These are phyloP conservation scores for Micromussa lordhowensis DNA, from an alignment of 92 coral and sea anemone species.

Conservation along the genomic window DNA sequence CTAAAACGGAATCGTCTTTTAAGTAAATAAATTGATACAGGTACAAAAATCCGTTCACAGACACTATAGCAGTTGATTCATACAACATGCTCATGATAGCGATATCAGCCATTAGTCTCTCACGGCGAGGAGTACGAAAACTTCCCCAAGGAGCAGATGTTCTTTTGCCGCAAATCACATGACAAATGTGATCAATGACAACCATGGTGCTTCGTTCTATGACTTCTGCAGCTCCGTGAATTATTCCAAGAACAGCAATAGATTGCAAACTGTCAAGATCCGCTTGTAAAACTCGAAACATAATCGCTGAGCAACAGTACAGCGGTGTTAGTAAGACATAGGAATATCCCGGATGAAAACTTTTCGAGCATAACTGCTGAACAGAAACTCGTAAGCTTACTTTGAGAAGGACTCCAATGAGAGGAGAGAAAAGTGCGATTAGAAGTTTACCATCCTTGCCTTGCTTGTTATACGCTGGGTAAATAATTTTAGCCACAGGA, in stretches of 20 bases:
- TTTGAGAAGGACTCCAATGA: too few relatives aligned
- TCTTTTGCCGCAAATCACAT: slow-evolving; percentile 4
- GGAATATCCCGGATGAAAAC: too few relatives aligned
- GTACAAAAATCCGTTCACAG: slow-evolving; percentile 18
- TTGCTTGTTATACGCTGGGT: too few relatives aligned
- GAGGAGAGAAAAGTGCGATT: too few relatives aligned
- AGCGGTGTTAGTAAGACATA: too few relatives aligned
- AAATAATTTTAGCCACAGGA: too few relatives aligned
- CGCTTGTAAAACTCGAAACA: slow-evolving; percentile 7
- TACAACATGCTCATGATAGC: slow-evolving; percentile 54
- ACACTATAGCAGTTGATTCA: slow-evolving; percentile 39
- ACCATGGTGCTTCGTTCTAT: slow-evolving; percentile 27
- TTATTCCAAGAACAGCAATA: slow-evolving; percentile 16
- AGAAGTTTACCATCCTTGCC: too few relatives aligned
- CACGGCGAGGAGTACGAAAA: slow-evolving; percentile 59
- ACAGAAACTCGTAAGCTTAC: too few relatives aligned
- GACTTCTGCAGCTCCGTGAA: slow-evolving; percentile 45
- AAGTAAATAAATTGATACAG: slow-evolving; percentile 22
- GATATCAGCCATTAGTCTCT: slow-evolving; percentile 51
- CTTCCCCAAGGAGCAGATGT: slow-evolving; percentile 41
- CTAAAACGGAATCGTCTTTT: neutral
- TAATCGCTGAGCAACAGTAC: too few relatives aligned
- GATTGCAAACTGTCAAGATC: slow-evolving; percentile 7
- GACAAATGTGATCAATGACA: slow-evolving; percentile 19
- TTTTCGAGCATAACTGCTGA: too few relatives aligned